phyloP scores from a whole-genome alignment of 2,113 vertebrate species.

The Orycteropus afer region DNA sequence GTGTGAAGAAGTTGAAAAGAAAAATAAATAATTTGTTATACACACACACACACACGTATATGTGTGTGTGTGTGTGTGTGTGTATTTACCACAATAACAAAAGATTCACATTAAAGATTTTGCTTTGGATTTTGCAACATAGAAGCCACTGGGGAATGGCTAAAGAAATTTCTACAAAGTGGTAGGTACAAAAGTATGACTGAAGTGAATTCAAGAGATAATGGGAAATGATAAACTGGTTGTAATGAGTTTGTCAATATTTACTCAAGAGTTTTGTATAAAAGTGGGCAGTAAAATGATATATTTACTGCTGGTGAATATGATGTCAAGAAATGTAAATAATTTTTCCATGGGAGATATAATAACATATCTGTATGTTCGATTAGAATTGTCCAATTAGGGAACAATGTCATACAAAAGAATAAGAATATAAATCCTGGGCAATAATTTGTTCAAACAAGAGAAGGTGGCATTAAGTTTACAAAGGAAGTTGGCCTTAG shows the following conservation, averaged over 20 bases:
- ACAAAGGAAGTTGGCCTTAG: not conserved
- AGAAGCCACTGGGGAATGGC: not conserved
- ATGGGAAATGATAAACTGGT: not conserved
- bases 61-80: no score
- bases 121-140: not conserved
- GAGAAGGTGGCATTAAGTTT: not conserved
- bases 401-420: not conserved
- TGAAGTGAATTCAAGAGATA: no score
- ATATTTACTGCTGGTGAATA: not conserved
- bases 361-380: not conserved
- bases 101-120: not conserved
- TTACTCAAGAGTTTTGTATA: not conserved
- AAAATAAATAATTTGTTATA: no score
- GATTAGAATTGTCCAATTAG: not conserved
- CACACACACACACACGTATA: no score
- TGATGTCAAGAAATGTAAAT: not conserved
- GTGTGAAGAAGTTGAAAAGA: no score
- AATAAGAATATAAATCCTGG: not conserved
- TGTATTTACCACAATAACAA: no score
- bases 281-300: not conserved
- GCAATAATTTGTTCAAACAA: not conserved
- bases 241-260: not conserved
- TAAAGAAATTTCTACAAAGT: not conserved
- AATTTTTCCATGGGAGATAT: not conserved
- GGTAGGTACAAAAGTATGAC: not conserved